A percentile compares a stretch with the other conserved stretches of the same genome.
These are phyloP conservation scores for Albula glossodonta DNA, from an alignment of 2,113 vertebrate genomes.

Conservation along the genomic window DNA sequence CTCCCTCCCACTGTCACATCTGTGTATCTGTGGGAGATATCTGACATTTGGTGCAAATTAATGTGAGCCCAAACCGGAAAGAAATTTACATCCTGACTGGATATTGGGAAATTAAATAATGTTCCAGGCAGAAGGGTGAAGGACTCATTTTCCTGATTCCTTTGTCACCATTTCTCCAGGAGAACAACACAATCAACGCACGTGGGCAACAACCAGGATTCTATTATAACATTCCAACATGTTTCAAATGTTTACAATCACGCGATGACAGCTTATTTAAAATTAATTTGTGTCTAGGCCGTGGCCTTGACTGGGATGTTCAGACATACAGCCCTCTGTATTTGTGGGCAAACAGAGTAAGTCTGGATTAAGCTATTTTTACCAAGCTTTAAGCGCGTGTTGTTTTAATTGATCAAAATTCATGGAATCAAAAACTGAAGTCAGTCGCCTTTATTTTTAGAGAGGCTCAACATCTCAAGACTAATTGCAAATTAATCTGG, in stretches of 20 bases:
- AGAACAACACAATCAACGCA: slow-evolving; percentile 34
- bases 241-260: slow-evolving; percentile 51
- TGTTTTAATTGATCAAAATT: slow-evolving; percentile 74
- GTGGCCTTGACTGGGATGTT: slow-evolving; percentile 47
- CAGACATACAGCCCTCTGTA: slow-evolving; percentile 69
- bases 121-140: slow-evolving; percentile 34
- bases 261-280: slow-evolving; percentile 63
- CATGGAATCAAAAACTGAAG: slow-evolving; percentile 61
- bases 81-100: slow-evolving; percentile 51
- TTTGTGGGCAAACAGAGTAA: slow-evolving; percentile 74
- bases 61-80: slow-evolving; percentile 48
- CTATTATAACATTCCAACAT: slow-evolving; percentile 52
- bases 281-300: slow-evolving; percentile 68
- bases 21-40: slow-evolving; percentile 45
- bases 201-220: slow-evolving; percentile 40
- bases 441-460: slow-evolving; percentile 72
- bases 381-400: slow-evolving; percentile 67
- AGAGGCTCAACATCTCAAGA: slow-evolving; percentile 78
- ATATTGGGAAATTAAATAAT: slow-evolving; percentile 55
- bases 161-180: slow-evolving; percentile 17
- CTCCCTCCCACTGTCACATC: slow-evolving; percentile 39
- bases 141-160: slow-evolving; percentile 28
- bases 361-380: slow-evolving; percentile 76
- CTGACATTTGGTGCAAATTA: slow-evolving; percentile 55
- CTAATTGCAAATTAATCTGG: slow-evolving; percentile 82